These are phyloP conservation scores for Ganaspis brasiliensis DNA, from an alignment of 2,888 invertebrate species.

Conservation along the genomic window DNA sequence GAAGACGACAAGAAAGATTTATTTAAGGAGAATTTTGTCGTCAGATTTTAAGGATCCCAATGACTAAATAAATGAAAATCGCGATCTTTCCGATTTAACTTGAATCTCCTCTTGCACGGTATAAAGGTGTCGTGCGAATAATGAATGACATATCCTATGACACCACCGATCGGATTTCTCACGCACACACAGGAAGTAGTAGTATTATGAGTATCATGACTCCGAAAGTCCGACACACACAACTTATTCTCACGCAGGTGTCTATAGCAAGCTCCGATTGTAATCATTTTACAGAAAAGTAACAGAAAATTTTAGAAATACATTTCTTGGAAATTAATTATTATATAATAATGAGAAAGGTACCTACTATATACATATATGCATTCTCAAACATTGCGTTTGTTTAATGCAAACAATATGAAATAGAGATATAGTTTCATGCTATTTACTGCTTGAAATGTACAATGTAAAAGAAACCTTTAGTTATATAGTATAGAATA, in stretches of 20 bases:
- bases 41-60: not conserved
- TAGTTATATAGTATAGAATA: not conserved
- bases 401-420: too few species aligned
- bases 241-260: conserved; percentile 19
- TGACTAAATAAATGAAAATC: conserved; percentile 55
- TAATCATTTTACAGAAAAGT: not conserved
- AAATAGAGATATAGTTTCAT: too few species aligned
- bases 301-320: not conserved
- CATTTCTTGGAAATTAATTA: not conserved
- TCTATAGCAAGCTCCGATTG: not conserved
- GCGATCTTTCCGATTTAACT: conserved; percentile 61
- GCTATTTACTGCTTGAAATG: not conserved
- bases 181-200: conserved; percentile 59
- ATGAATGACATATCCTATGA: conserved; percentile 70
- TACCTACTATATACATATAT: too few species aligned
- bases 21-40: conserved; percentile 3
- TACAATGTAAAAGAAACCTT: not conserved
- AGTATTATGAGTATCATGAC: conserved; percentile 39
- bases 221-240: conserved; percentile 23
- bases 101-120: conserved; percentile 63
- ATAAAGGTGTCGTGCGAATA: conserved; percentile 67
- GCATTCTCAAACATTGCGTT: too few species aligned
- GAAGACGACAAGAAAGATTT: not conserved
- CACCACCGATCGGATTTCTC: conserved; percentile 68
- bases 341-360: too few species aligned